phyloP scores from a whole-genome alignment of 2,888 invertebrate species.

The Hyppa rectilinea region DNA sequence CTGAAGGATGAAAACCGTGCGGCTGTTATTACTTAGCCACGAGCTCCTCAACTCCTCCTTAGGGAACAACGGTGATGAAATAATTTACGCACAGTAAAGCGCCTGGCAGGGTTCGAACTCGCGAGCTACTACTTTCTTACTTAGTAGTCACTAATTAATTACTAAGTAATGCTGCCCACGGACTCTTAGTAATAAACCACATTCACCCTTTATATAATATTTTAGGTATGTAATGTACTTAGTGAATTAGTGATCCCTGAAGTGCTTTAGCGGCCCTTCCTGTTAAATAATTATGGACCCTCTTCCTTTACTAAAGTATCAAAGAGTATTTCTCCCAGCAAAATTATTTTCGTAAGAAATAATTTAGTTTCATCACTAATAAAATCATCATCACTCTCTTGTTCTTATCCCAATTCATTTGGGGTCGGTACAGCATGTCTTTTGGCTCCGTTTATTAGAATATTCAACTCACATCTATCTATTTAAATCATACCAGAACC shows the following conservation, averaged over 20 bases:
- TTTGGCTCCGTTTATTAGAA: neutral
- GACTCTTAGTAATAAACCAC: constrained; percentile 8
- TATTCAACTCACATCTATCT: neutral
- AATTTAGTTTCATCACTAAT: neutral
- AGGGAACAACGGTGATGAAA: too few relatives aligned
- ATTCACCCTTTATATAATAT: constrained; percentile 25
- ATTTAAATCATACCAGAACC: constrained; percentile 11
- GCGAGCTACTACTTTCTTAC: too few relatives aligned
- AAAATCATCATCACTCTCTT: neutral
- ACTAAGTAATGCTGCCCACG: neutral
- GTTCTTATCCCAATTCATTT: neutral
- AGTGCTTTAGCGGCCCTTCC: constrained; percentile 28
- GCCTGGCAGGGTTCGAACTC: too few relatives aligned
- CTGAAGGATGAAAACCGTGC: too few relatives aligned
- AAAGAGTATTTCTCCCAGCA: neutral
- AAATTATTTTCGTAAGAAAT: neutral
- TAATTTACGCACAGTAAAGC: too few relatives aligned
- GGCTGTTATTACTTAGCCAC: too few relatives aligned
- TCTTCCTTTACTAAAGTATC: constrained; percentile 11
- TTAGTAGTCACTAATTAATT: neutral
- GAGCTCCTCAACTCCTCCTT: too few relatives aligned
- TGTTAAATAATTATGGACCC: constrained; percentile 20
- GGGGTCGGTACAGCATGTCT: neutral
- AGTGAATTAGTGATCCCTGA: constrained; percentile 37
- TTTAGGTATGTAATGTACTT: constrained; percentile 26